phyloP scores from a whole-genome alignment of 1,140 invertebrate species.

The Drosophila melanogaster region DNA sequence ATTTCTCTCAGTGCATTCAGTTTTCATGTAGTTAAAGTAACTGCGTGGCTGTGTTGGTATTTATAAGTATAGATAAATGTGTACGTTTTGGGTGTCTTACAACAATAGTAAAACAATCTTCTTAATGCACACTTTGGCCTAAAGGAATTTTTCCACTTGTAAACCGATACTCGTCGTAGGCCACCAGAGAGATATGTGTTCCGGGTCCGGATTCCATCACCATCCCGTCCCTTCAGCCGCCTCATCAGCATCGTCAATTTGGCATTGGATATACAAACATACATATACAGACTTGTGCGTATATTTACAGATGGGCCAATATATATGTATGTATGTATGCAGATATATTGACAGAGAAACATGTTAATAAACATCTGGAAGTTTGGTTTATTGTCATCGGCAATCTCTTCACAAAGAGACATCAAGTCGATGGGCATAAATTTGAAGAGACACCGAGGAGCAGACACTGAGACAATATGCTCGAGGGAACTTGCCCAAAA shows the following conservation, averaged over 20 bases:
- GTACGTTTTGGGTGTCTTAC: constrained; percentile 61
- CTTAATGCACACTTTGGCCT: constrained; percentile 83
- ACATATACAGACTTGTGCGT: constrained; percentile 2
- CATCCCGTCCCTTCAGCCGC: constrained; percentile 1
- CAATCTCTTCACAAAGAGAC: constrained; percentile 39
- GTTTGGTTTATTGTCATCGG: constrained; percentile 81
- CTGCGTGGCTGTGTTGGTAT: constrained; percentile 14
- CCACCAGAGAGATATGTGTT: constrained; percentile 34
- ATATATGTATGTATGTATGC: constrained; percentile 21
- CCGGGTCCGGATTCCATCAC: constrained; percentile 17
- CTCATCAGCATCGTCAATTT: constrained; percentile 54
- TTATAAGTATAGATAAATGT: constrained; percentile 44
- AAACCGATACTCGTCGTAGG: constrained; percentile 72
- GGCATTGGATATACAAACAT: constrained; percentile 33
- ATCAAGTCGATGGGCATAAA: constrained; percentile 46
- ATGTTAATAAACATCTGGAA: constrained; percentile 82
- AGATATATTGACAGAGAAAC: constrained; percentile 74
- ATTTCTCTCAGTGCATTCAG: constrained; percentile 46
- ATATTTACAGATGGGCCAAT: constrained; percentile 22
- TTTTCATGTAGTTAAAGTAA: constrained; percentile 74
- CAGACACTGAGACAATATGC: constrained; percentile 52
- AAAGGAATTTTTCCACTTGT: constrained; percentile 82
- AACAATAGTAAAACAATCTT: constrained; percentile 84
- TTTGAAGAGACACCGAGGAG: constrained; percentile 26
- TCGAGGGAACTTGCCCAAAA: constrained; percentile 65